Conservation (phyloP, 2,113 vertebrate genomes). For the Lonchura striata region DNA sequence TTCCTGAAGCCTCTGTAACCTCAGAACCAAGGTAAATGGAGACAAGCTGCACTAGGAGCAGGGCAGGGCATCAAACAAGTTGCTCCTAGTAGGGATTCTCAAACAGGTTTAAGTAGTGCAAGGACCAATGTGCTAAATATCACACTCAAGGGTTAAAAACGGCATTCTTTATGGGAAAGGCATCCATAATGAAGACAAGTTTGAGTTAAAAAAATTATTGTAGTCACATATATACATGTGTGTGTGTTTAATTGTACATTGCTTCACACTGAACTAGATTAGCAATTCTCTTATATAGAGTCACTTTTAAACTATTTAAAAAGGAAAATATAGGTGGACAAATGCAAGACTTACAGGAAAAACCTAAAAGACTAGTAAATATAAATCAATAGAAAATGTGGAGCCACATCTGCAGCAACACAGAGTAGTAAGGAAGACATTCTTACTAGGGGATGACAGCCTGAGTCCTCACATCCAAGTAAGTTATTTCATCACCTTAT, state of each 20-base stretch:
- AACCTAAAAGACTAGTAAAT: neutral
- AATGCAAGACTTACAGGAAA: neutral
- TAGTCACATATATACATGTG: neutral
- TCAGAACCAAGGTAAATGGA: neutral
- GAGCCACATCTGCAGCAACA: neutral
- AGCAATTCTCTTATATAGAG: neutral
- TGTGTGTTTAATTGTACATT: neutral
- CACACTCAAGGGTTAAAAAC: neutral
- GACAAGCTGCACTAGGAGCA: neutral
- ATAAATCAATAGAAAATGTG: neutral
- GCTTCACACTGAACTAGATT: neutral
- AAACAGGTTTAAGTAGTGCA: neutral
- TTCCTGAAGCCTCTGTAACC: neutral
- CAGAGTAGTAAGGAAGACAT: neutral
- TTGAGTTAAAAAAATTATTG: neutral
- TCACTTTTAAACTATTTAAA: neutral
- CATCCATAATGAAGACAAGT: neutral
- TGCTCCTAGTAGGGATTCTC: neutral
- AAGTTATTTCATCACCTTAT: neutral
- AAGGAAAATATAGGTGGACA: neutral
- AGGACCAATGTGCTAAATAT: neutral
- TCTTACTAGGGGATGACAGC: neutral
- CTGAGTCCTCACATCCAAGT: neutral
- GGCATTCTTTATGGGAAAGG: neutral
- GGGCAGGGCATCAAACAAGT: neutral